phyloP scores from a whole-genome alignment of 2,797 vertebrate genomes.

The Spatula versicolor region DNA sequence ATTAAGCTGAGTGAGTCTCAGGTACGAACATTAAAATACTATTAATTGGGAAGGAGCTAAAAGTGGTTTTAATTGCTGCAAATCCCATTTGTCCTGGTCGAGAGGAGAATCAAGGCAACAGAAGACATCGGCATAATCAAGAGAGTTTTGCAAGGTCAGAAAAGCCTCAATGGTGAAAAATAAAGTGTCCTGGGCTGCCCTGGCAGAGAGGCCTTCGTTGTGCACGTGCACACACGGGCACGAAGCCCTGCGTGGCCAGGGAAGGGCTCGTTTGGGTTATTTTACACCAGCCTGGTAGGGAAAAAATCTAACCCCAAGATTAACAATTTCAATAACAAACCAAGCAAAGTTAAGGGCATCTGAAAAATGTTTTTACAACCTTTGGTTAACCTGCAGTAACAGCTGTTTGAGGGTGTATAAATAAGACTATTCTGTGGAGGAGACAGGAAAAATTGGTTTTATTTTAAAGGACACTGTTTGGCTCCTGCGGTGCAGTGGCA shows the following conservation, averaged over 20 bases:
- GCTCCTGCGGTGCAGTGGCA: neutral
- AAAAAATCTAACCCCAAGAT: neutral
- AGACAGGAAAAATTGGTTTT: constrained; percentile 61
- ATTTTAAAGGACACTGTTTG: constrained; percentile 59
- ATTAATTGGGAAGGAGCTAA: neutral
- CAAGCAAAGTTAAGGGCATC: neutral
- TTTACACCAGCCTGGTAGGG: rapidly evolving
- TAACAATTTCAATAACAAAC: constrained; percentile 30
- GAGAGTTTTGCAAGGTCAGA: neutral
- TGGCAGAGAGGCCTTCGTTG: rapidly evolving
- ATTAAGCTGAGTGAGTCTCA: neutral
- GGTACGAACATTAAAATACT: neutral
- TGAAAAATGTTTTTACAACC: constrained; percentile 49
- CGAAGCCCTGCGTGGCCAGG: rapidly evolving
- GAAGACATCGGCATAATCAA: rapidly evolving
- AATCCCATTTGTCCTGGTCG: neutral
- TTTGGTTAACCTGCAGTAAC: constrained; percentile 63
- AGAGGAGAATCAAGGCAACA: neutral
- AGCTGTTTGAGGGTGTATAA: constrained; percentile 34
- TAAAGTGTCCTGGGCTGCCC: too few species aligned
- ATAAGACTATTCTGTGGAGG: constrained; percentile 60
- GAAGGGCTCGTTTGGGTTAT: neutral
- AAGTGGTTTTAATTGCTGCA: neutral
- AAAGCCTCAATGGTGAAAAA: neutral
- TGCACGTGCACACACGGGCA: rapidly evolving